Conservation (phyloP, 2,888 invertebrate species). For the Tryphoninae sp. region DNA sequence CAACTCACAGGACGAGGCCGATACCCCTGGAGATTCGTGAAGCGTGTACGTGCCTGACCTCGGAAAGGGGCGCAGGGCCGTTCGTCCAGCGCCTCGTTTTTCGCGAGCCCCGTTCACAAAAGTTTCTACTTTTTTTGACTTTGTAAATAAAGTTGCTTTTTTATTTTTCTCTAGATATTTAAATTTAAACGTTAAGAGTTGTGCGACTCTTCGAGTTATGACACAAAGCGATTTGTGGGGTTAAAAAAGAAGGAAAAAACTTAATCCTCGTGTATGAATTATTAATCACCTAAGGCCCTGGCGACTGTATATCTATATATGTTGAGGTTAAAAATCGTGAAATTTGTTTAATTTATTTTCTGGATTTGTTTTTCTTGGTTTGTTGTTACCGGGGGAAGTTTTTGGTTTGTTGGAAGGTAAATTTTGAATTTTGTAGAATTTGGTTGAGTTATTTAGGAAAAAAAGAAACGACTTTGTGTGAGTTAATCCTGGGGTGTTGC, state of each 20-base stretch:
- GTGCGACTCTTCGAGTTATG: too few relatives aligned
- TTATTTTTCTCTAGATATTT: background rate
- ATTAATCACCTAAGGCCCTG: background rate
- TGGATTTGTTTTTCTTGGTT: background rate
- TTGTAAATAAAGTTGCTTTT: too few relatives aligned
- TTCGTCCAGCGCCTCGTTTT: constrained; percentile 2
- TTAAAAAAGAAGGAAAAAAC: background rate
- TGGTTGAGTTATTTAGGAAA: too few relatives aligned
- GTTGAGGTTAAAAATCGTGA: background rate
- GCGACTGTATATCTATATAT: background rate
- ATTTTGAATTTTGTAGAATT: too few relatives aligned
- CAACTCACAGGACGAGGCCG: constrained; percentile 2
- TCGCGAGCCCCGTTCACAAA: constrained; percentile 32
- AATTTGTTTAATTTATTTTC: background rate
- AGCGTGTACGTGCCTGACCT: constrained; percentile 63
- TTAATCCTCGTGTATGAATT: background rate
- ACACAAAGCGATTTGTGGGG: background rate
- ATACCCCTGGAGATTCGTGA: constrained; percentile 36
- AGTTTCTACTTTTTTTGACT: background rate
- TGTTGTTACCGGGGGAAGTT: too few relatives aligned
- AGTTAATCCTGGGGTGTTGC: too few relatives aligned
- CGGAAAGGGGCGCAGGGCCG: constrained; percentile 61
- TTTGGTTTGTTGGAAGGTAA: too few relatives aligned
- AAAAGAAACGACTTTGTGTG: too few relatives aligned
- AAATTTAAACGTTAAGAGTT: too few relatives aligned